A percentile compares a stretch with the other conserved stretches of the same genome.
Evolutionary conservation across 1,140 invertebrate species (phyloP).

Genomic region (Myzus persicae): DNA sequence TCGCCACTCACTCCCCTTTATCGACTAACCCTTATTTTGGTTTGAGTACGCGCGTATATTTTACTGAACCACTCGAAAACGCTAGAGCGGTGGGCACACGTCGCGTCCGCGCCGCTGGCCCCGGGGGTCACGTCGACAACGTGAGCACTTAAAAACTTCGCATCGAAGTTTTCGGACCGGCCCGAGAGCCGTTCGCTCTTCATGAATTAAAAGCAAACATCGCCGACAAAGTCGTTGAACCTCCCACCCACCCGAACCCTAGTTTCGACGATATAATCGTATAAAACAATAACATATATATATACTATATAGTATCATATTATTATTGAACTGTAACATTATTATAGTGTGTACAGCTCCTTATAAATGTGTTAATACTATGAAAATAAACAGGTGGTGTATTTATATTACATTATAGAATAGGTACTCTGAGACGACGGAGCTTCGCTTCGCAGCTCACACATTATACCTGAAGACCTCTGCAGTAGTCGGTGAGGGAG

Average conservation of each 20-base stretch:
- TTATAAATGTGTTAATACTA: background rate
- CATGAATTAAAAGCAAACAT: conserved; percentile 42
- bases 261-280: background rate
- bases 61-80: background rate
- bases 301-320: too few relatives aligned
- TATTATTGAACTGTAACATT: background rate
- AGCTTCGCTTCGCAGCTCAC: background rate
- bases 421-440: too few relatives aligned
- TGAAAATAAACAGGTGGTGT: too few relatives aligned
- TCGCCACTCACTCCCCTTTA: background rate
- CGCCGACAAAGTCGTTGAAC: background rate
- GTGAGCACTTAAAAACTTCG: background rate
- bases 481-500: background rate
- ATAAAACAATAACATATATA: background rate
- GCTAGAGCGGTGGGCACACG: background rate
- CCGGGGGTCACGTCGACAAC: background rate
- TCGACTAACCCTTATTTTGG: background rate
- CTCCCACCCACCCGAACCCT: background rate
- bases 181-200: background rate
- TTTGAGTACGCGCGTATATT: background rate
- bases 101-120: background rate
- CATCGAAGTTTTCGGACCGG: background rate
- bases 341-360: background rate
- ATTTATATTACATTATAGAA: too few relatives aligned
- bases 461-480: background rate